A percentile compares a stretch with the other conserved stretches of the same genome.
Evolutionary conservation across 1,140 invertebrate genomes (phyloP).

Genomic region (Aphaenogaster rudis): DNA sequence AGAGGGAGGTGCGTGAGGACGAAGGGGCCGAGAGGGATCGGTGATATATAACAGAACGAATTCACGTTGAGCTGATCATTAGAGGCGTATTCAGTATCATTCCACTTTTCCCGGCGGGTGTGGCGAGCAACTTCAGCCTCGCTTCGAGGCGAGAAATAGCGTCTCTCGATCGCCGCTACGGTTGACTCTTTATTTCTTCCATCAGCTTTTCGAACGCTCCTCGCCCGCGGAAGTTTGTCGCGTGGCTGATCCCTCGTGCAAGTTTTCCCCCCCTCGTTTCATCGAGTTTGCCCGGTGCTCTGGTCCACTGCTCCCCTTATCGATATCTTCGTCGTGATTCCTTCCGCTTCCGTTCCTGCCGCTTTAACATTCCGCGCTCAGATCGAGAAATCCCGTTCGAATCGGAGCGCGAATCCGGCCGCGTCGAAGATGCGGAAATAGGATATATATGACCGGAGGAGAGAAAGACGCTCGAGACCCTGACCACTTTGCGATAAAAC

Average conservation of each 20-base stretch:
- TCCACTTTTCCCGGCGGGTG: neutral
- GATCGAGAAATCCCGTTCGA: neutral
- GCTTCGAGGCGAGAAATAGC: neutral
- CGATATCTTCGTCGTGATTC: constrained; percentile 13
- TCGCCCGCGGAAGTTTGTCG: constrained; percentile 40
- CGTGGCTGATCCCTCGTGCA: neutral
- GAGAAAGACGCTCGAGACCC: constrained; percentile 23
- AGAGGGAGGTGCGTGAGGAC: neutral
- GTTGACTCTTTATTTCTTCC: constrained; percentile 41
- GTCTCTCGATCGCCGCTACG: neutral
- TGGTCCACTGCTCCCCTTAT: neutral
- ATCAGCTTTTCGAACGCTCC: constrained; percentile 22
- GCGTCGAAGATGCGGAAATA: neutral
- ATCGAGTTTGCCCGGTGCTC: constrained; percentile 20
- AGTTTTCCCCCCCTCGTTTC: constrained; percentile 45
- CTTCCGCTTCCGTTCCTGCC: constrained; percentile 4
- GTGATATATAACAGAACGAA: constrained; percentile 18
- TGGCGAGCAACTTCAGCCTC: neutral
- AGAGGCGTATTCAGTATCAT: constrained; percentile 62
- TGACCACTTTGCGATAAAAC: constrained; percentile 5
- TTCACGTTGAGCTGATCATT: constrained; percentile 61
- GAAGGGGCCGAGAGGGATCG: neutral
- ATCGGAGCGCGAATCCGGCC: neutral
- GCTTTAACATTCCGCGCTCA: constrained; percentile 28
- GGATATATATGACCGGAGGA: neutral